phyloP scores from a whole-genome alignment of 2,113 vertebrate species.

The Callocephalon fimbriatum region DNA sequence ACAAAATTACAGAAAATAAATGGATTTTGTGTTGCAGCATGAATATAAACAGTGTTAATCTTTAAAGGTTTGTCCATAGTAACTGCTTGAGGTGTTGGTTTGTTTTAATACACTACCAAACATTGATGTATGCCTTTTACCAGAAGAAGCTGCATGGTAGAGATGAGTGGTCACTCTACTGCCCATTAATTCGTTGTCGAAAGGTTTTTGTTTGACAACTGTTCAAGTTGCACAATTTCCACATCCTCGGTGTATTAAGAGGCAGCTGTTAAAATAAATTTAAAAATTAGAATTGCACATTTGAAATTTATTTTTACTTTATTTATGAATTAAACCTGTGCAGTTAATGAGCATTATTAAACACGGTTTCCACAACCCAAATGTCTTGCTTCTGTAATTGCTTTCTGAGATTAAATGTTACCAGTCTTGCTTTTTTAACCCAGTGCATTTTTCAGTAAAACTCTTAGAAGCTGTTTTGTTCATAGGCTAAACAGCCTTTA shows the following conservation, averaged over 20 bases:
- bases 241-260: background rate
- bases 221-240: background rate
- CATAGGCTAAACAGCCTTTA: background rate
- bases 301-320: background rate
- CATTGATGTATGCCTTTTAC: background rate
- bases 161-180: background rate
- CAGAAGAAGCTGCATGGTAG: background rate
- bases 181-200: background rate
- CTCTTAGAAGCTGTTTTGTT: background rate
- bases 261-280: conserved; percentile 18
- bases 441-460: background rate
- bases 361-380: conserved; percentile 49
- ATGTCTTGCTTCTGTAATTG: conserved; percentile 9
- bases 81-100: conserved; percentile 7
- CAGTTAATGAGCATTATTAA: conserved; percentile 50
- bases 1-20: background rate
- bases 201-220: conserved; percentile 19
- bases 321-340: conserved; percentile 59
- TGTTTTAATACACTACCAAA: conserved; percentile 64
- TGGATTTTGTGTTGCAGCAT: background rate
- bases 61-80: background rate
- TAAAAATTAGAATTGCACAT: conserved; percentile 24
- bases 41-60: background rate
- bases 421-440: background rate
- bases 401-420: background rate